Evolutionary conservation across 2,113 vertebrate genomes (phyloP).

Genomic region (Girardinichthys multiradiatus): DNA sequence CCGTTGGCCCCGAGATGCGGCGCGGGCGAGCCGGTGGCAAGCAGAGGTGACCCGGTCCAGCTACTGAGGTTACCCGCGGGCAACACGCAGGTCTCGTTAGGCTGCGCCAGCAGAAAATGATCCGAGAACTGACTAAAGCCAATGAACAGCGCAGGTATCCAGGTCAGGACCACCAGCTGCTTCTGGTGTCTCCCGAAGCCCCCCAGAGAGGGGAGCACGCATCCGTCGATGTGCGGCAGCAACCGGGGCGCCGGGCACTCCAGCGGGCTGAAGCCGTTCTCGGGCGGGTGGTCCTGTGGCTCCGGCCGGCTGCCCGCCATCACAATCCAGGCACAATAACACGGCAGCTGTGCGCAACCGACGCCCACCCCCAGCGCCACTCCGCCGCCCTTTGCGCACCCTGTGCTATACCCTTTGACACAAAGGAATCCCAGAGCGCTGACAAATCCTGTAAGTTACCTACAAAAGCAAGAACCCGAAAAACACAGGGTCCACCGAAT

Average conservation of each 20-base stretch:
- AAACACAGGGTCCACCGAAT: slow-evolving; percentile 43
- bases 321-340: slow-evolving; percentile 60
- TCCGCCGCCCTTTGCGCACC: slow-evolving; percentile 39
- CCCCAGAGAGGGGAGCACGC: slow-evolving; percentile 92
- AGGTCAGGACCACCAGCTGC: slow-evolving; percentile 94
- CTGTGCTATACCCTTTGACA: slow-evolving; percentile 60
- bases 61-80: slow-evolving; percentile 72
- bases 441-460: slow-evolving; percentile 43
- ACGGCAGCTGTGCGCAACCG: slow-evolving; percentile 54
- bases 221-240: slow-evolving; percentile 91
- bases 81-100: slow-evolving; percentile 84
- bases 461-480: slow-evolving; percentile 26
- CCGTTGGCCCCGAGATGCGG: slow-evolving; percentile 54
- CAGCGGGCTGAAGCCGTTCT: slow-evolving; percentile 78
- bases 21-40: slow-evolving; percentile 50
- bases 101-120: slow-evolving; percentile 93
- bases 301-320: slow-evolving; percentile 79
- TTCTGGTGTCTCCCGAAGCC: slow-evolving; percentile 90
- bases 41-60: slow-evolving; percentile 70
- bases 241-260: slow-evolving; percentile 75
- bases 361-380: slow-evolving; percentile 39
- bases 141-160: slow-evolving; percentile 94
- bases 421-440: slow-evolving; percentile 61
- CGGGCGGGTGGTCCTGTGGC: slow-evolving; percentile 75
- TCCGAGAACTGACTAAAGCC: slow-evolving; percentile 97